Conservation (phyloP, 2,113 vertebrate species). For the Lasiurus borealis region DNA sequence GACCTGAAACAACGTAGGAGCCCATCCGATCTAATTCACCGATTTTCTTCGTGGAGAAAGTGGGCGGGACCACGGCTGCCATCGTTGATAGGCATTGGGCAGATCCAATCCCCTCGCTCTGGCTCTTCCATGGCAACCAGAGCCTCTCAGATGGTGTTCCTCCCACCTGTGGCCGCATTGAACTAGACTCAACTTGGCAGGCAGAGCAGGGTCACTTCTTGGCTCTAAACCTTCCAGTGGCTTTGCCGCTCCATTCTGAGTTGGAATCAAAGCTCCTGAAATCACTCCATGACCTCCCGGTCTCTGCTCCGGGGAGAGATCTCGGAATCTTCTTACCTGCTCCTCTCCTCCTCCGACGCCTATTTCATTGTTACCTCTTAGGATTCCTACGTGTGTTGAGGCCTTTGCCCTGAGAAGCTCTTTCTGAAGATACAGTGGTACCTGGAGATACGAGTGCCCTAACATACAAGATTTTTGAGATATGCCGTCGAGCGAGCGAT, state of each 20-base stretch:
- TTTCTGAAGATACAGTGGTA: background rate
- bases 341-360: background rate
- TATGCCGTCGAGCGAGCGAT: too few relatives aligned
- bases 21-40: background rate
- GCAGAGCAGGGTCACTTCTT: background rate
- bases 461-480: too few relatives aligned
- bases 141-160: background rate
- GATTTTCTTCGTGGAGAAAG: background rate
- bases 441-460: too few relatives aligned
- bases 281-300: background rate
- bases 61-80: background rate
- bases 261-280: constrained; percentile 6
- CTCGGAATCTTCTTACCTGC: background rate
- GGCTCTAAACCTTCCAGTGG: background rate
- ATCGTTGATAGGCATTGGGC: background rate
- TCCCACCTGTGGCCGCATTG: too few relatives aligned
- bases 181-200: background rate
- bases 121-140: background rate
- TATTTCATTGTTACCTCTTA: background rate
- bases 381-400: background rate
- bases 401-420: background rate
- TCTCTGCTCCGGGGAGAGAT: too few relatives aligned
- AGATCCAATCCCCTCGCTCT: background rate
- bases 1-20: background rate
- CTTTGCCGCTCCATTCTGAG: background rate